Percentiles rank a stretch among this genome's conserved stretches.
phyloP scores from a whole-genome alignment of 2,888 invertebrate species.

The Cheilosia variabilis region DNA sequence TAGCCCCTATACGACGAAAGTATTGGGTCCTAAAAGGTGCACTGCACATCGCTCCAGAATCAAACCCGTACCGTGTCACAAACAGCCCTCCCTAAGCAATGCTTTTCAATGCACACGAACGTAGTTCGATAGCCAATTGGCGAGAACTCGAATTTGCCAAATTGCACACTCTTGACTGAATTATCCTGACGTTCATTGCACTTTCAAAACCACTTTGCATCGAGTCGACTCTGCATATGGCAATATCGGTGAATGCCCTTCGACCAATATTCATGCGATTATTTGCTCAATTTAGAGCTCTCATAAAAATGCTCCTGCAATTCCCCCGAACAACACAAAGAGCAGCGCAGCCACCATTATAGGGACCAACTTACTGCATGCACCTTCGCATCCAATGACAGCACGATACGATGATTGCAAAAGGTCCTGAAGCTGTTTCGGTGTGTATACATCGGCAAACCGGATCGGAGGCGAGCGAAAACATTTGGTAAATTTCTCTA shows the following conservation, averaged over 20 bases:
- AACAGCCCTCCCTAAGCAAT: not conserved
- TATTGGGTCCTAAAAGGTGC: too few relatives aligned
- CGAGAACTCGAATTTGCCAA: conserved; percentile 36
- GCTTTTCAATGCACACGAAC: not conserved
- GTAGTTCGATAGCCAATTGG: conserved; percentile 33
- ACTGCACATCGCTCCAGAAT: too few relatives aligned
- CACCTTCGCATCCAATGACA: conserved; percentile 44
- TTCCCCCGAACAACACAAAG: conserved; percentile 15
- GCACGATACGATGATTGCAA: conserved; percentile 50
- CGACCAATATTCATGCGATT: conserved; percentile 44
- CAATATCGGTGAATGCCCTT: conserved; percentile 41
- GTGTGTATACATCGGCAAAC: conserved; percentile 1
- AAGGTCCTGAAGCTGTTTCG: conserved; percentile 17
- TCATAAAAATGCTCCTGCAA: conserved; percentile 52
- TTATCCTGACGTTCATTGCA: conserved; percentile 15
- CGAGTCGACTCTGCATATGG: conserved; percentile 1
- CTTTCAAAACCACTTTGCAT: conserved; percentile 8
- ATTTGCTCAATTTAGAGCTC: conserved; percentile 58
- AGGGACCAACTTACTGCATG: conserved; percentile 19
- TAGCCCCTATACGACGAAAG: too few relatives aligned
- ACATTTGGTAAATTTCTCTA: conserved; percentile 68
- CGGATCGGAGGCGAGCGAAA: conserved; percentile 28
- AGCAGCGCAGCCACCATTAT: not conserved
- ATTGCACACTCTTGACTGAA: conserved; percentile 15
- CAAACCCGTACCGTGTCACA: too few relatives aligned